These are phyloP conservation scores for Melieria omissa DNA, from an alignment of 2,888 invertebrate species.

Conservation along the genomic window DNA sequence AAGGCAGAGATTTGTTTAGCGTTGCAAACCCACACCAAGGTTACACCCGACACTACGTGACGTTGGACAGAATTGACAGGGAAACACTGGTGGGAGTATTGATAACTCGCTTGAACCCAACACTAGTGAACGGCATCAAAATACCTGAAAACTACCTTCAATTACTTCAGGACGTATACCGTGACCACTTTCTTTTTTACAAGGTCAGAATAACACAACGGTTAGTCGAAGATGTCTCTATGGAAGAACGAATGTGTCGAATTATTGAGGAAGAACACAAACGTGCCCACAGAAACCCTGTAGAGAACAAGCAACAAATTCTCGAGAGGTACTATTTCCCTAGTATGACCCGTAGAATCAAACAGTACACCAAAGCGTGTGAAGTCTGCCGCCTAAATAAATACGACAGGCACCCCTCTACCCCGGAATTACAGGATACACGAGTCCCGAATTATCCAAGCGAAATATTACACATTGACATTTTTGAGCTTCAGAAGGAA, in stretches of 20 bases:
- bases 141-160: neutral
- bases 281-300: neutral
- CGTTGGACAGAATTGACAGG: neutral
- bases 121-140: neutral
- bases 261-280: neutral
- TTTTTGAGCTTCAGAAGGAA: slow-evolving; percentile 19
- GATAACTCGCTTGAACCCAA: neutral
- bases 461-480: slow-evolving; percentile 8
- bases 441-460: slow-evolving; percentile 17
- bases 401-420: slow-evolving; percentile 30
- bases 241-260: neutral
- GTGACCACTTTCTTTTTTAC: neutral
- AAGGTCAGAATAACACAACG: slow-evolving; percentile 17
- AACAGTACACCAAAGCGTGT: too few relatives aligned
- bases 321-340: slow-evolving; percentile 35
- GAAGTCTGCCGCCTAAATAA: neutral
- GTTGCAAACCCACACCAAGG: too few relatives aligned
- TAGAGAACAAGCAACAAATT: slow-evolving; percentile 23
- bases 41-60: neutral
- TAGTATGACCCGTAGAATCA: neutral
- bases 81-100: neutral
- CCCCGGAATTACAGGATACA: neutral
- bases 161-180: slow-evolving; percentile 15
- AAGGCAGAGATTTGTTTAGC: neutral
- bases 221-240: neutral